Evolutionary conservation across 92 coral and sea anemone species (phyloP), one percentile per base, ranked within the genome.

Genomic region (Palythoa caribaeorum): DNA sequence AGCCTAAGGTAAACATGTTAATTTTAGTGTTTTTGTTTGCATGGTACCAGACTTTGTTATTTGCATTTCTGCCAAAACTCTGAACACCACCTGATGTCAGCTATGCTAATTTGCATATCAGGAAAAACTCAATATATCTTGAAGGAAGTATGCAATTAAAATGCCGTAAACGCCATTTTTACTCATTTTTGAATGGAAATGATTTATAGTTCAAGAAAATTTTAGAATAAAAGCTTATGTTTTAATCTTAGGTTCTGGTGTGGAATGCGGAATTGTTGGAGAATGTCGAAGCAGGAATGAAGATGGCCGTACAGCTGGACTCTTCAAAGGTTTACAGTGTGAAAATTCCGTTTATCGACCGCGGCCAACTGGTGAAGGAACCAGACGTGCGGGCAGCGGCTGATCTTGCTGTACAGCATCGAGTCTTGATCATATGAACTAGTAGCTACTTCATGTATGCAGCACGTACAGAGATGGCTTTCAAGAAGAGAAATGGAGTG

Each of bases 391-490:
- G 91, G 51, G 72, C 89, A 12, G 94, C 94, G 8, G 98, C 98
- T 11, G 96, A 93, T 19, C 94, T 95, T 4, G 98, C 98, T 3
- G 83, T 92, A 11, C 50, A 89, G 47, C 96, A 93, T 77, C 87
- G 98, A 36, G 91, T 95, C 38, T 83, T 95, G 35, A 90, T 95
- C 83, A 57, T 95, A 62, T 95, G 72, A 85, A 52, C n/a, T 5
- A 71, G 70, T 1, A 19, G 10, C 20, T 63, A 63, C 70, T 63
- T 63, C 70, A 19, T 16, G 70, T 63, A 17, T 63, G 70, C 21
- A 63, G 20, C 10, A 63, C 10, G n/a, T 63, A 44, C 50, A 44
- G 50, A 44, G 50, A 44, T 8, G 5, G 50, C 50, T 44, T 28
- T 44, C 50, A 44, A 44, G 50, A 44, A 2, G 50, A 5, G 7